These are phyloP conservation scores for Conus canariensis DNA, from an alignment of 2,888 invertebrate genomes.

Conservation along the genomic window DNA sequence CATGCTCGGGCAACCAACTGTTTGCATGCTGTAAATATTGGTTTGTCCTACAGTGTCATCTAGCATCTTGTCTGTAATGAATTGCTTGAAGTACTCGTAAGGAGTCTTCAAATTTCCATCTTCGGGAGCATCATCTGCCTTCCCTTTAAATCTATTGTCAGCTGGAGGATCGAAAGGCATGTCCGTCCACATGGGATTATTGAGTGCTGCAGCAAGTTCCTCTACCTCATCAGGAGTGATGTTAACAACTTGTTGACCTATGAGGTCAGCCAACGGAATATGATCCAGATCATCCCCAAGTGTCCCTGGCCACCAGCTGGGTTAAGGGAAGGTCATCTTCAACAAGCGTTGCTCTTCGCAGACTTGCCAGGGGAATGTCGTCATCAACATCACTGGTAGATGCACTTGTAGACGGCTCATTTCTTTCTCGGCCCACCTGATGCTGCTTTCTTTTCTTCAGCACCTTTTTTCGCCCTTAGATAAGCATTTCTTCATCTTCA, in stretches of 20 bases:
- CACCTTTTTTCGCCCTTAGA: not conserved
- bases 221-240: not conserved
- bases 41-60: constrained; percentile 35
- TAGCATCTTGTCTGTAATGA: constrained; percentile 36
- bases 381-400: not conserved
- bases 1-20: too few relatives aligned
- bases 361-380: constrained; percentile 24
- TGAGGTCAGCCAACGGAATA: not conserved
- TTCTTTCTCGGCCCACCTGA: not conserved
- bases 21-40: not conserved
- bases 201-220: not conserved
- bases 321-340: not conserved
- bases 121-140: not conserved
- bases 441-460: not conserved
- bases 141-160: not conserved
- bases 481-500: not conserved
- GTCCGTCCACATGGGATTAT: not conserved
- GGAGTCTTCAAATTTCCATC: constrained; percentile 21
- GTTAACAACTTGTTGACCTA: not conserved
- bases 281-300: not conserved
- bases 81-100: constrained; percentile 12
- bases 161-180: not conserved
- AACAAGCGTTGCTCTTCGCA: not conserved
- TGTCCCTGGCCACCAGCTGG: too few relatives aligned
- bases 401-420: not conserved